Percentiles rank a stretch among this genome's conserved stretches.
phyloP scores from a whole-genome alignment of 2,888 invertebrate genomes.

The Lamellibrachia satsuma region DNA sequence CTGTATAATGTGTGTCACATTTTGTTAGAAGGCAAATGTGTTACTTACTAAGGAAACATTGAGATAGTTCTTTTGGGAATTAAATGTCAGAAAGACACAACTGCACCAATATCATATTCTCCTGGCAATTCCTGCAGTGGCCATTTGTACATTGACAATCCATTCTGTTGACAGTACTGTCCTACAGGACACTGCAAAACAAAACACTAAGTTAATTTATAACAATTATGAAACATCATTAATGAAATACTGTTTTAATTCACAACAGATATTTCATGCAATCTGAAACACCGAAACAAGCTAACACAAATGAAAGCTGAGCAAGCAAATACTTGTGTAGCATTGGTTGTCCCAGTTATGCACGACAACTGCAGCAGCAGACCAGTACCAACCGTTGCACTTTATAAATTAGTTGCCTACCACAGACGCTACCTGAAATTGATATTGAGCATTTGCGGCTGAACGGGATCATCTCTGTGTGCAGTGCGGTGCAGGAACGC shows the following conservation, averaged over 20 bases:
- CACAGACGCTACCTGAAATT: too few species aligned
- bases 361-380: too few species aligned
- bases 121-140: slow-evolving; percentile 50
- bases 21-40: not conserved
- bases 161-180: slow-evolving; percentile 74
- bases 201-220: not conserved
- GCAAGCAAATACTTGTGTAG: too few species aligned
- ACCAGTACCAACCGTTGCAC: too few species aligned
- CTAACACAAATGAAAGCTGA: too few species aligned
- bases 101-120: slow-evolving; percentile 83
- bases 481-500: too few species aligned
- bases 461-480: too few species aligned
- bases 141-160: slow-evolving; percentile 76
- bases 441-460: too few species aligned
- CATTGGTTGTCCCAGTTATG: too few species aligned
- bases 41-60: slow-evolving; percentile 78
- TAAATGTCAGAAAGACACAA: slow-evolving; percentile 92
- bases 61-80: slow-evolving; percentile 81
- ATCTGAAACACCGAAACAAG: too few species aligned
- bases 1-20: not conserved
- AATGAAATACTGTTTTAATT: not conserved
- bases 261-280: too few species aligned
- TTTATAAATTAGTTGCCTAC: too few species aligned
- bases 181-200: slow-evolving; percentile 69
- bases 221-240: not conserved